These are phyloP conservation scores for Megalopta genalis DNA, from an alignment of 1,140 invertebrate species.

Conservation along the genomic window DNA sequence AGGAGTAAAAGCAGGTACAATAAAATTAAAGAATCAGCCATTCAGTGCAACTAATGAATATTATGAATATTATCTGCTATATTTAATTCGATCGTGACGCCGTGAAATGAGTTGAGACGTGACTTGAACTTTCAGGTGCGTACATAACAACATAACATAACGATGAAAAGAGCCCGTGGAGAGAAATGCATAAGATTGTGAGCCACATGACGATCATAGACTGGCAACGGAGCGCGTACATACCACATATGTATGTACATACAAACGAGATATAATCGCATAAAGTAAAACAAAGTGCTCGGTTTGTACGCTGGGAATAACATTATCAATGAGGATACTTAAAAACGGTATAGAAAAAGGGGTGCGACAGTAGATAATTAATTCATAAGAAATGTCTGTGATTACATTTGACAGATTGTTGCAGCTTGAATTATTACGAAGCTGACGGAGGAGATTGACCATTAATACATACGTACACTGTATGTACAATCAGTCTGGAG, in stretches of 20 bases:
- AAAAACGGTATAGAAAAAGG: neutral
- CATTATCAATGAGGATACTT: neutral
- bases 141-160: neutral
- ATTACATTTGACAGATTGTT: constrained; percentile 10
- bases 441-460: neutral
- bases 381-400: neutral
- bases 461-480: neutral
- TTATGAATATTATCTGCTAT: neutral
- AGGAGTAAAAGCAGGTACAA: too few relatives aligned
- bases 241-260: neutral
- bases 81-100: neutral
- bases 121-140: constrained; percentile 1
- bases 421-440: neutral
- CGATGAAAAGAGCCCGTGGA: neutral
- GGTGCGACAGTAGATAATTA: neutral
- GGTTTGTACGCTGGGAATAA: neutral
- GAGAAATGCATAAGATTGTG: neutral
- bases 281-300: neutral
- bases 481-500: constrained; percentile 12
- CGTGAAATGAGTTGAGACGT: constrained; percentile 11
- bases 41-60: neutral
- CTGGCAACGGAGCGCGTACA: neutral
- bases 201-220: neutral
- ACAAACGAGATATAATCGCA: neutral
- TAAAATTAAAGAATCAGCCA: neutral